These are phyloP conservation scores for Hypsopygia costalis DNA, from an alignment of 2,888 invertebrate species.

Conservation along the genomic window DNA sequence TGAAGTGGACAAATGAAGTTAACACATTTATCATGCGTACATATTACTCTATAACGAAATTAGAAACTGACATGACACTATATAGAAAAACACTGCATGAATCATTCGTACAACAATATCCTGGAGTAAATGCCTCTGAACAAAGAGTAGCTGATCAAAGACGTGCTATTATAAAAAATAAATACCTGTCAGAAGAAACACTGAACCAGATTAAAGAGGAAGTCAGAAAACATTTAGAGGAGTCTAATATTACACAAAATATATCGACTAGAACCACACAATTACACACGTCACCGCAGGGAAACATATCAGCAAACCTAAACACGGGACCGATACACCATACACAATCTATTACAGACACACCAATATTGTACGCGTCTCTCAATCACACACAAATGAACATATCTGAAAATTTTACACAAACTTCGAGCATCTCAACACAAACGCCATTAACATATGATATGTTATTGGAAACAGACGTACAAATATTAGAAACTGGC, in stretches of 20 bases:
- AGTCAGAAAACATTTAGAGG: not conserved
- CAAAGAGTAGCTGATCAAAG: slow-evolving; percentile 22
- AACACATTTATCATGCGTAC: slow-evolving; percentile 16
- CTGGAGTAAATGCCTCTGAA: slow-evolving; percentile 14
- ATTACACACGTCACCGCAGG: not conserved
- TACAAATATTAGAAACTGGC: not conserved
- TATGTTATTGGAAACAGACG: not conserved
- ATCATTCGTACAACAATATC: slow-evolving; percentile 15
- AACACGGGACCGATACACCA: too few species aligned
- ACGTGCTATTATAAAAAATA: slow-evolving; percentile 18
- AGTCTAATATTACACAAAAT: not conserved
- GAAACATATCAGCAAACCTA: too few species aligned
- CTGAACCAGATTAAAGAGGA: not conserved
- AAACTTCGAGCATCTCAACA: too few species aligned
- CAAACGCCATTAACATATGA: not conserved
- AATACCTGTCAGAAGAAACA: slow-evolving; percentile 5
- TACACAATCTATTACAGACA: too few species aligned
- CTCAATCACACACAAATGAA: too few species aligned
- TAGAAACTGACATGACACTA: slow-evolving; percentile 12
- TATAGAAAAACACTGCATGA: slow-evolving; percentile 15
- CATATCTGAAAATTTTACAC: not conserved
- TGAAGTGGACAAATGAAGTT: slow-evolving; percentile 7
- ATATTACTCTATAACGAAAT: slow-evolving; percentile 11
- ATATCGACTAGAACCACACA: not conserved
- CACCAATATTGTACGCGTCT: too few species aligned